Conservation (phyloP, 2,888 invertebrate genomes). For the Brenthis ino region DNA sequence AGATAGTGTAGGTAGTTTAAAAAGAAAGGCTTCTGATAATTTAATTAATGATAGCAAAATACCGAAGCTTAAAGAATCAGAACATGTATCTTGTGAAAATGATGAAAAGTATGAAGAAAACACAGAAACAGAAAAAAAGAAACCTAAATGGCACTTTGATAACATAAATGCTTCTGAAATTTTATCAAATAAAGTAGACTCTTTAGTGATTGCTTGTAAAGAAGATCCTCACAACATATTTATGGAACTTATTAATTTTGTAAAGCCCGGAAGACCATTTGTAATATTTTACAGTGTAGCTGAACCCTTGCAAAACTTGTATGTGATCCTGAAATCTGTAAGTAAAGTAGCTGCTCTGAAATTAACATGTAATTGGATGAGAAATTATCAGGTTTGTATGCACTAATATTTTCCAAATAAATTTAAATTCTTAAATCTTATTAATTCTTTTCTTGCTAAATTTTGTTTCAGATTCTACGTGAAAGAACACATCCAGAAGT, state of each 20-base stretch:
- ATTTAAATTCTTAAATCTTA: slow-evolving; percentile 6
- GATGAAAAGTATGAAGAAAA: slow-evolving; percentile 36
- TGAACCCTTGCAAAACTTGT: slow-evolving; percentile 93
- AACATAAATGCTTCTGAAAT: slow-evolving; percentile 85
- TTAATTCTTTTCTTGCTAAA: neutral
- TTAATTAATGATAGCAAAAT: slow-evolving; percentile 55
- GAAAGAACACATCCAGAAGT: slow-evolving; percentile 98
- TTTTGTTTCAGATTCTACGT: slow-evolving; percentile 81
- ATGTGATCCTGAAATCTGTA: slow-evolving; percentile 87
- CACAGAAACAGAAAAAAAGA: slow-evolving; percentile 58
- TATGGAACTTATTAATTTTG: slow-evolving; percentile 87
- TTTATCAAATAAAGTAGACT: slow-evolving; percentile 86
- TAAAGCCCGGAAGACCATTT: slow-evolving; percentile 91
- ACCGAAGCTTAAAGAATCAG: slow-evolving; percentile 49
- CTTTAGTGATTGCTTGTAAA: slow-evolving; percentile 89
- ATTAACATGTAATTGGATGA: slow-evolving; percentile 92
- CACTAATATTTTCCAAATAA: neutral
- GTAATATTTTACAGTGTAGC: slow-evolving; percentile 91
- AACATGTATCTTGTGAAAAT: slow-evolving; percentile 32
- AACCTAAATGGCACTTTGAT: slow-evolving; percentile 86
- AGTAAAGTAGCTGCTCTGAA: slow-evolving; percentile 88
- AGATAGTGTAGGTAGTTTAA: slow-evolving; percentile 52
- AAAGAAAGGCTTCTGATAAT: slow-evolving; percentile 55
- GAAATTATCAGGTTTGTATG: slow-evolving; percentile 91
- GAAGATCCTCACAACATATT: slow-evolving; percentile 93